Conservation (phyloP, 2,888 invertebrate species). For the Scaptomyza flava region DNA sequence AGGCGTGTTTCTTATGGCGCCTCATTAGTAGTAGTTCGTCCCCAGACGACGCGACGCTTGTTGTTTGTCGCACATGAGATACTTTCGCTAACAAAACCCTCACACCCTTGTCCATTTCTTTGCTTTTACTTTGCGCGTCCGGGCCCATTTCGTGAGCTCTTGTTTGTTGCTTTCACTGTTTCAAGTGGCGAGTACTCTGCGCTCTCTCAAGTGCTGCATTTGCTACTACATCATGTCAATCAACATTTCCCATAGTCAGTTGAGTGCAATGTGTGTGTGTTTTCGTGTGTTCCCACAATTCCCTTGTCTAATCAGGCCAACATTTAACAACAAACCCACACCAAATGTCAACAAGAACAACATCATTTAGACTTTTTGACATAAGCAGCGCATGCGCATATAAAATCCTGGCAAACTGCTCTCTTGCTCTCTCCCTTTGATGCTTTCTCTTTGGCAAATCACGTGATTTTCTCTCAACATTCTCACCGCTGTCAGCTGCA, state of each 20-base stretch:
- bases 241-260: slow-evolving; percentile 34
- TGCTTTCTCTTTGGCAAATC: slow-evolving; percentile 16
- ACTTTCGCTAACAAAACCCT: slow-evolving; percentile 17
- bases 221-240: slow-evolving; percentile 59
- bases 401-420: slow-evolving; percentile 14
- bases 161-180: slow-evolving; percentile 13
- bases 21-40: slow-evolving; percentile 65
- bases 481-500: slow-evolving; percentile 48
- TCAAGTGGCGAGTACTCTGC: slow-evolving; percentile 24
- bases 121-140: background rate
- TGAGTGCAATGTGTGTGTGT: slow-evolving; percentile 23
- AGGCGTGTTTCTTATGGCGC: slow-evolving; percentile 53
- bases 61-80: slow-evolving; percentile 44
- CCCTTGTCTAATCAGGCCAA: slow-evolving; percentile 68
- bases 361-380: slow-evolving; percentile 58
- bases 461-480: slow-evolving; percentile 48
- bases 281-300: slow-evolving; percentile 15
- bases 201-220: slow-evolving; percentile 52
- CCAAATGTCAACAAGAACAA: slow-evolving; percentile 27
- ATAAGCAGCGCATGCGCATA: slow-evolving; percentile 57
- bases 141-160: background rate
- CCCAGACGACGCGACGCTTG: slow-evolving; percentile 44
- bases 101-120: background rate
- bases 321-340: slow-evolving; percentile 62
- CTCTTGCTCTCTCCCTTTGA: slow-evolving; percentile 6